These are phyloP conservation scores for Columbina picui DNA, from an alignment of 2,113 vertebrate species.

Conservation along the genomic window DNA sequence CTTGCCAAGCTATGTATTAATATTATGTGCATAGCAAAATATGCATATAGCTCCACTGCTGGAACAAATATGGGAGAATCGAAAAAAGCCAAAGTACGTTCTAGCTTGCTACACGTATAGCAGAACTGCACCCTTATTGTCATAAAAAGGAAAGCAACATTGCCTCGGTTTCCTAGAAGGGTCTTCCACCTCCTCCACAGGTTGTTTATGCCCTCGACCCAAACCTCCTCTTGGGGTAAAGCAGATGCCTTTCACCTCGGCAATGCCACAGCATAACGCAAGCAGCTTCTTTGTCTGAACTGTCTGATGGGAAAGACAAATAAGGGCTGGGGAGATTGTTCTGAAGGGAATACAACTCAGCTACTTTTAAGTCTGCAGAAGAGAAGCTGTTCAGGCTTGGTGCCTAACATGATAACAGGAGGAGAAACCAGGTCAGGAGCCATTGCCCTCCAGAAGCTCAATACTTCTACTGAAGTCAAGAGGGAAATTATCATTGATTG, in stretches of 20 bases:
- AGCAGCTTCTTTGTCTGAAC: background rate
- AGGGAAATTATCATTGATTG: constrained; percentile 44
- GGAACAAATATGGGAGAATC: background rate
- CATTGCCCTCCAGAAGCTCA: constrained; percentile 33
- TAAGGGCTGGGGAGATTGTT: background rate
- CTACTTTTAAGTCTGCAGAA: background rate
- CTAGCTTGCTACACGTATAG: background rate
- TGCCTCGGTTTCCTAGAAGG: background rate
- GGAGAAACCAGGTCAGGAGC: constrained; percentile 30
- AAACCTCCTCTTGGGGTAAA: background rate
- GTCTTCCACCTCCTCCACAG: background rate
- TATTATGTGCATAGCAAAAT: constrained; percentile 50
- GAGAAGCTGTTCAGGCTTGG: constrained; percentile 40
- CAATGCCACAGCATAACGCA: background rate
- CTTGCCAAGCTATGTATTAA: constrained; percentile 51
- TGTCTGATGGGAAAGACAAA: background rate
- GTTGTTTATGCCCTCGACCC: background rate
- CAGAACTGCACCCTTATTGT: background rate
- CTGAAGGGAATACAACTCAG: constrained; percentile 44
- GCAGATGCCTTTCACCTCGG: background rate
- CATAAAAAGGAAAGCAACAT: background rate
- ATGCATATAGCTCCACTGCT: constrained; percentile 1
- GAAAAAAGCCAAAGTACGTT: background rate
- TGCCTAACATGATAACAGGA: constrained; percentile 49
- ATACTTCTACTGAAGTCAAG: background rate